phyloP scores from a whole-genome alignment of 1,140 invertebrate species.

The Protaetia brevitarsis region DNA sequence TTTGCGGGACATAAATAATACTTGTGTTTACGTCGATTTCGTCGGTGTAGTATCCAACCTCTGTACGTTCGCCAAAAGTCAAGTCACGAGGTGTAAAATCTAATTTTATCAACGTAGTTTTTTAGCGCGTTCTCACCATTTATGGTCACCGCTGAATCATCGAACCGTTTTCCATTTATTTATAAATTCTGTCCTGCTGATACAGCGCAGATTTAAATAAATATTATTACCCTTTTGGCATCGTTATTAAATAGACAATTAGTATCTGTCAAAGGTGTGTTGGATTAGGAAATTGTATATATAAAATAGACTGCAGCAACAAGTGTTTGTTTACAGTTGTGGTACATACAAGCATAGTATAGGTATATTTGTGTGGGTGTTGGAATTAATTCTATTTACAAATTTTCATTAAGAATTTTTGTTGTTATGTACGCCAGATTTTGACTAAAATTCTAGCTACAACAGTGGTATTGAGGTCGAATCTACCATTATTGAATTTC shows the following conservation, averaged over 20 bases:
- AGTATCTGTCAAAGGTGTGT: not conserved
- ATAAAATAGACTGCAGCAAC: no score
- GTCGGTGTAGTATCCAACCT: not conserved
- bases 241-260: not conserved
- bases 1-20: not conserved
- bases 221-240: not conserved
- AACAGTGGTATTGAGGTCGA: no score
- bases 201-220: not conserved
- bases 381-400: no score
- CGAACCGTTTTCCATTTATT: not conserved
- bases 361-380: no score
- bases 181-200: no score
- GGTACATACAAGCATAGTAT: not conserved
- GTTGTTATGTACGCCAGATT: no score
- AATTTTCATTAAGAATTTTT: no score
- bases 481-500: no score
- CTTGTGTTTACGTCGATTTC: not conserved
- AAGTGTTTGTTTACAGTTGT: not conserved
- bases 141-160: not conserved
- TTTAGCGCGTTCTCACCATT: not conserved
- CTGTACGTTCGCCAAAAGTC: not conserved
- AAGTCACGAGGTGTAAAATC: constrained; percentile 8
- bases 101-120: constrained; percentile 10
- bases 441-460: no score
- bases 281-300: not conserved